phyloP scores from a whole-genome alignment of 2,797 vertebrate species.

The Megaceryle alcyon region DNA sequence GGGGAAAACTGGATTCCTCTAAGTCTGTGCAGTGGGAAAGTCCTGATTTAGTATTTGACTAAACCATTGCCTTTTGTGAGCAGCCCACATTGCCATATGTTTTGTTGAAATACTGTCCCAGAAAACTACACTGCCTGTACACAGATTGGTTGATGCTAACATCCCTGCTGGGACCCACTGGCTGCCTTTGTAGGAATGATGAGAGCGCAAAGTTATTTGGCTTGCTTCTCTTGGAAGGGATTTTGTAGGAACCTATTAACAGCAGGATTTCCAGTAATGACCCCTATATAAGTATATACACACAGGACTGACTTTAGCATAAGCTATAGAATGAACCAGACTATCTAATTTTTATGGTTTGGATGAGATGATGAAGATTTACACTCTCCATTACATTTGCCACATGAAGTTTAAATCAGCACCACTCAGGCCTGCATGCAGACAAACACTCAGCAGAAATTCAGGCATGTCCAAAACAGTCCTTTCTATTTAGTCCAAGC shows the following conservation, averaged over 20 bases:
- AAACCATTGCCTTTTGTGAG: not conserved
- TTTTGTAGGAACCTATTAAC: not conserved
- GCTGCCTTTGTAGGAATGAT: not conserved
- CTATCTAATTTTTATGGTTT: not conserved
- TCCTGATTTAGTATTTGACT: not conserved
- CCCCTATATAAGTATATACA: not conserved
- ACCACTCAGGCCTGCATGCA: not conserved
- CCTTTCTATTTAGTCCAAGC: not conserved
- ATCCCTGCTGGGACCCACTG: constrained; percentile 13
- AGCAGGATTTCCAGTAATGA: not conserved
- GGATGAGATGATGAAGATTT: constrained; percentile 4
- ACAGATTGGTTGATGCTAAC: constrained; percentile 5
- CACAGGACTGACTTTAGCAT: not conserved
- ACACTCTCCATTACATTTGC: not conserved
- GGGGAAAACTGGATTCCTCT: not conserved
- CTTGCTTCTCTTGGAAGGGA: constrained; percentile 5
- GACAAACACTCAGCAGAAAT: not conserved
- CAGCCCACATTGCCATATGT: not conserved
- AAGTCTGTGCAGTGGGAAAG: not conserved
- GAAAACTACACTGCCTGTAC: constrained; percentile 1
- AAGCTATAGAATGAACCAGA: not conserved
- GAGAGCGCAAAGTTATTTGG: constrained; percentile 35
- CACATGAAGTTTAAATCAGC: not conserved
- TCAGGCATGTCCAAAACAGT: not conserved
- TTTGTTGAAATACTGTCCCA: constrained; percentile 22